These are phyloP conservation scores for Pelecanus crispus DNA, from an alignment of 2,113 vertebrate species.

Conservation along the genomic window DNA sequence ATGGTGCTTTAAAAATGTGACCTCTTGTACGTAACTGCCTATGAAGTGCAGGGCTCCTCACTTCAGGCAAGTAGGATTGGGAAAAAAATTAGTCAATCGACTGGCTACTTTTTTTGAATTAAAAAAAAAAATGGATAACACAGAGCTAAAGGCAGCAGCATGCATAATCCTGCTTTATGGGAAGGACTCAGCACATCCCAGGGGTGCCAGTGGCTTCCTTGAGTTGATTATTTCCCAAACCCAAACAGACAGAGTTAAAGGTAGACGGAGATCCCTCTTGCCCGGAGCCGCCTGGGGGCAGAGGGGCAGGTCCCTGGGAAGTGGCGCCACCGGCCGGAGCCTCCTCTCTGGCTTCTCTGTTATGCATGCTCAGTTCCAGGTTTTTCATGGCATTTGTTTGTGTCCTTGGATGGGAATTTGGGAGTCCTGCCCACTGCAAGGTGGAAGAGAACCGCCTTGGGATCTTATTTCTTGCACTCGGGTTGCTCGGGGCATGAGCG, in stretches of 20 bases:
- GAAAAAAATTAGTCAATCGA: not conserved
- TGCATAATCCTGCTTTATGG: not conserved
- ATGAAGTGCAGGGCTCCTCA: not conserved
- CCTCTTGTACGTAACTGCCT: not conserved
- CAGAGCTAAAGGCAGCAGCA: not conserved
- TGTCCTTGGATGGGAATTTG: not conserved
- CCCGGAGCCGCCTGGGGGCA: fast-evolving
- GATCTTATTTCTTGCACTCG: not conserved
- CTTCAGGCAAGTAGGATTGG: not conserved
- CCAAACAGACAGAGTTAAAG: not conserved
- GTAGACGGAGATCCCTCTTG: not conserved
- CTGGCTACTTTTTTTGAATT: not conserved
- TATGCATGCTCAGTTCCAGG: conserved; percentile 31
- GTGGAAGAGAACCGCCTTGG: not conserved
- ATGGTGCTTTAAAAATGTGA: not conserved
- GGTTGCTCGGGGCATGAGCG: not conserved
- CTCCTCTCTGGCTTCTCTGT: conserved; percentile 46
- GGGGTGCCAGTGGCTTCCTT: not conserved
- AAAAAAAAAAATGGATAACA: not conserved
- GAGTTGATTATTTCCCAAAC: not conserved
- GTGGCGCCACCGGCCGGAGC: not conserved
- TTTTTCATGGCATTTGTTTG: not conserved
- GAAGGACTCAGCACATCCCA: not conserved
- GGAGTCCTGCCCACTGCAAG: not conserved
- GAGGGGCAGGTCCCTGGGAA: not conserved